Percentiles rank a stretch among this genome's conserved stretches.
Evolutionary conservation across 2,113 vertebrate species (phyloP).

Genomic region (Orthonyx spaldingii): DNA sequence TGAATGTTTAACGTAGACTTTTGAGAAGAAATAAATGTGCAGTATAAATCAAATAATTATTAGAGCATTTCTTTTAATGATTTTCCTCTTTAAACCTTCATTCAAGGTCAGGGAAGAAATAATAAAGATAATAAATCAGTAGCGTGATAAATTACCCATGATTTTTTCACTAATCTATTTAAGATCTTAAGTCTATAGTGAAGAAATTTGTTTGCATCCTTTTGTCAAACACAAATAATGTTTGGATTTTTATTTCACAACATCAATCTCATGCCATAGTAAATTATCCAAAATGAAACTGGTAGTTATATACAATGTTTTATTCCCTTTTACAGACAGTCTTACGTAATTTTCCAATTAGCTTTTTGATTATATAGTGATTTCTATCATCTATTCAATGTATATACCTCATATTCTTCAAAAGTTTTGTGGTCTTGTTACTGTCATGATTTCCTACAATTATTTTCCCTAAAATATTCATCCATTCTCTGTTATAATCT

Average conservation of each 20-base stretch:
- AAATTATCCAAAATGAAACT: background rate
- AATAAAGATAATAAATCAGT: background rate
- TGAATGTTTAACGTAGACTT: background rate
- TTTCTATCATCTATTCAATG: background rate
- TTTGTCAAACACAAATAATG: background rate
- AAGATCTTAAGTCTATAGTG: background rate
- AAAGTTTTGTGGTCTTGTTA: background rate
- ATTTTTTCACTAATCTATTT: background rate
- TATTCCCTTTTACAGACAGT: background rate
- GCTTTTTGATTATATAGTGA: background rate
- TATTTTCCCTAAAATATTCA: background rate
- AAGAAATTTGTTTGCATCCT: background rate
- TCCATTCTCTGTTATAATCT: background rate
- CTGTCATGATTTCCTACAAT: background rate
- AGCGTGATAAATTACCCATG: background rate
- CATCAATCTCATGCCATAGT: background rate
- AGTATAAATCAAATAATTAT: background rate
- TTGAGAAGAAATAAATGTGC: background rate
- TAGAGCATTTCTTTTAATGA: background rate
- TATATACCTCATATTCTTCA: background rate
- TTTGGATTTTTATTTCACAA: background rate
- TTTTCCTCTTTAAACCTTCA: background rate
- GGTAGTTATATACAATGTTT: background rate
- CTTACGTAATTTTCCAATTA: background rate
- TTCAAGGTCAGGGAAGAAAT: background rate